Conservation (phyloP, 2,113 vertebrate genomes). For the Ceyx melanurus region DNA sequence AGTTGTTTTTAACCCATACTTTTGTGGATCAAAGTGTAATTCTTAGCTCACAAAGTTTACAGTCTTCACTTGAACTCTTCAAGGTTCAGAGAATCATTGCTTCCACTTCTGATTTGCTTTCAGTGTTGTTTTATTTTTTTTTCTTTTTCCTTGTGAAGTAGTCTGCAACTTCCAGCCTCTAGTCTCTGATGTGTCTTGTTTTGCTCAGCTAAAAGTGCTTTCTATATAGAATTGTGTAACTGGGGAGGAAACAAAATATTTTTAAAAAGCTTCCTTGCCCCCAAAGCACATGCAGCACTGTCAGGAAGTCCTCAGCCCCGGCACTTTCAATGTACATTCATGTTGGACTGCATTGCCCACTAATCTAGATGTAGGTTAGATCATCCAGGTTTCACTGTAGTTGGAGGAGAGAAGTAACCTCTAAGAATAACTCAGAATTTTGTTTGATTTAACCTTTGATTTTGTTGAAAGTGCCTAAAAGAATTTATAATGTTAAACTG, state of each 20-base stretch:
- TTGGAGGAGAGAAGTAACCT: neutral
- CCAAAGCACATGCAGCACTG: rapidly evolving
- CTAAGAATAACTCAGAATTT: neutral
- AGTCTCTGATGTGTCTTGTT: neutral
- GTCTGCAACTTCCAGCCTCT: neutral
- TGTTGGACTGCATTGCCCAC: neutral
- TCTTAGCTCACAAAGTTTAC: neutral
- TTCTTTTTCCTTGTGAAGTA: neutral
- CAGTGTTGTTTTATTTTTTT: neutral
- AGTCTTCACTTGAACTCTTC: neutral
- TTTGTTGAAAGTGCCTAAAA: neutral
- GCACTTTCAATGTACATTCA: neutral
- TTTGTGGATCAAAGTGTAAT: neutral
- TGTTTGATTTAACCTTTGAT: neutral
- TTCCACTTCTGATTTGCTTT: neutral
- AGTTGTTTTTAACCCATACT: neutral
- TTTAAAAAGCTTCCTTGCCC: neutral
- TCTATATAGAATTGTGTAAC: neutral
- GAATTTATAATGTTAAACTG: neutral
- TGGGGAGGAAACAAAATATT: neutral
- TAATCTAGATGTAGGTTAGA: rapidly evolving
- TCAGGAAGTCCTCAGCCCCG: neutral
- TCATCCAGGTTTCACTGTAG: too few species aligned
- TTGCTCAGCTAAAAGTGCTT: neutral
- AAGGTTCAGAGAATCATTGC: neutral